Evolutionary conservation across 35 echinoderm and acorn worm species (phyloP), one percentile per base, ranked within the genome.

Genomic region (Patiria miniata): DNA sequence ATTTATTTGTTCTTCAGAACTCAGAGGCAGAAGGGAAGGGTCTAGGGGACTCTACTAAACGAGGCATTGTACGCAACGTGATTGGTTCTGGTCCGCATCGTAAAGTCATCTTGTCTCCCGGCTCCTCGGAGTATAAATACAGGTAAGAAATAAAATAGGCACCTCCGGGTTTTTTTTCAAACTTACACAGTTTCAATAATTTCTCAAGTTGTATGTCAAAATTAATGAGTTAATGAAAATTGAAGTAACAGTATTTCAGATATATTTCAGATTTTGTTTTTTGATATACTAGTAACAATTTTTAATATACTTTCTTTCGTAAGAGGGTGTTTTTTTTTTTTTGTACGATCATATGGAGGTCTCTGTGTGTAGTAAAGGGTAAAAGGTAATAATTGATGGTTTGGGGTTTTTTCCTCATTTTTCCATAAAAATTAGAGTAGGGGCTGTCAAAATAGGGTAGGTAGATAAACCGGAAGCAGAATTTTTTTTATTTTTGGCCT

Each of bases 11-110:
- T 12, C 12, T 47, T 26, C 69, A 96, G 94, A 82, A 83, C 61
- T 52, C 86, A 34, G 95, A 97, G 26, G 59, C 82, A 36, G 91
- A 90, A 68, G 78, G 59, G 4, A 97, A 93, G 76, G 87, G 89
- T 3, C 28, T 85, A 39, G 83, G 83, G n/a, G 87, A 86, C 79
- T 36, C 68, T n/a, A 50, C 85, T 36, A 92, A 69, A 54, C 89
- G 82, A 76, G 86, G 96, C 52, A 92, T 99, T 52, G 93, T 99
- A 26, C 81, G 90, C 39, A 92, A 55, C 36, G 79, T 94, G 33
- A 78, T 95, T 26, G 96, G 92, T 21, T 87, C 86, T 16, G 96
- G 92, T 21, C 80, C 81, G n/a, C 92, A 98, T 83, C 90, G 92
- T 29, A 98, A 94, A 51, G 86, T 98, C 21, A 78, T 97, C 77